These are phyloP conservation scores for Xiphorhynchus erythropygius DNA, from an alignment of 2,797 vertebrate genomes.

Conservation along the genomic window DNA sequence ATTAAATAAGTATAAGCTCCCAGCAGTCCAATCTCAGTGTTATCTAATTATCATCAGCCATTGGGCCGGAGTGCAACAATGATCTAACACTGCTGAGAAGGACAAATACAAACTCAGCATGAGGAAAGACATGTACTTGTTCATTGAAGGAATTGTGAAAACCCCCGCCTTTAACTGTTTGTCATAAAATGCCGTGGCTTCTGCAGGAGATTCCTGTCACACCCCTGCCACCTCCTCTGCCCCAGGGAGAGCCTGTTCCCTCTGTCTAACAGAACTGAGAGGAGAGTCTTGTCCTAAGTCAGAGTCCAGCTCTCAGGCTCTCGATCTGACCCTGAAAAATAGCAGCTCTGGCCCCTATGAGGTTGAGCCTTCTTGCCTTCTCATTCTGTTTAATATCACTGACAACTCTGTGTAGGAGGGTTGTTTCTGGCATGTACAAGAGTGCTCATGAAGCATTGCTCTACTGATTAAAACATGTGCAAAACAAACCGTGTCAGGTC, in stretches of 20 bases:
- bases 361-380: not conserved
- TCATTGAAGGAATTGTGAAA: not conserved
- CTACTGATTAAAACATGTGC: not conserved
- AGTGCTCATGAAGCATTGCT: not conserved
- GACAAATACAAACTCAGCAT: not conserved
- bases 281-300: not conserved
- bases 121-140: not conserved
- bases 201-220: not conserved
- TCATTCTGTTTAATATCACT: conserved; percentile 15
- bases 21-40: not conserved
- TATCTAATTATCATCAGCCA: not conserved
- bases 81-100: not conserved
- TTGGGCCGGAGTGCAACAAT: not conserved
- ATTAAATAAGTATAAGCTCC: not conserved
- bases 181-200: not conserved
- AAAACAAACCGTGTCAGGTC: not conserved
- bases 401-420: conserved; percentile 6
- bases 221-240: not conserved
- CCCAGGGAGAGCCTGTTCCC: not conserved
- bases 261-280: not conserved
- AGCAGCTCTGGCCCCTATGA: not conserved
- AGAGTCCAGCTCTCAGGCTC: not conserved
- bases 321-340: not conserved
- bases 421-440: not conserved
- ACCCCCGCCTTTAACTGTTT: not conserved